Base-by-base conservation (phyloP, 2,797 vertebrate species). In the Hippopotamyrus pictus region DNA sequence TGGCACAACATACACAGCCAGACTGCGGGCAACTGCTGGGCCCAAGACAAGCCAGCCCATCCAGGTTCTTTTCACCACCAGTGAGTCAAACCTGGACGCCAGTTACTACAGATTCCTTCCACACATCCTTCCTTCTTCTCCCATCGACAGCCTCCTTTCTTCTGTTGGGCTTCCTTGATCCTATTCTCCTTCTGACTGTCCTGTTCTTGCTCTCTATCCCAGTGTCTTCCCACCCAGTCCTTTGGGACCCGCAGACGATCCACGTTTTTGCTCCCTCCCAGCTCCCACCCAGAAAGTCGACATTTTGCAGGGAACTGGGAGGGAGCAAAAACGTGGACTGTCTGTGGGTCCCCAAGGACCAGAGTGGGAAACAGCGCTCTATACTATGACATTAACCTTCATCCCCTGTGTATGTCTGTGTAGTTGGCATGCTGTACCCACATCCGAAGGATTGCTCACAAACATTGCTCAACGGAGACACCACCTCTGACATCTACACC, bases 361-460 rank as follows among this genome's bases (percentile, higher is more conserved):
- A 29, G 11, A 33, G 5, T 69, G 33, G 29, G 29, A 37, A 73
- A 6, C 65, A 37, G 29, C 17, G 29, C 65, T 73, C 65, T 37
- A 17, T 88, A 19, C 37, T 17, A 6, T 86, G 50, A 33, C 12
- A 33, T 86, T 85, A 53, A 85, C 48, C 83, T 92, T 89, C 73
- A 90, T 62, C 7, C 0, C 91, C 76, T 92, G 62, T 91, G 89
- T 88, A 53, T 85, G 12, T 85, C 73, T 59, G 50, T 91, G 14
- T 92, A 99, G 98, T 90, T 91, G 97, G 97, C 76, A 94, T 96
- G 83, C 91, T 97, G 79, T 97, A 97, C 89, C 94, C 92, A 7
- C 95, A 93, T 89, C 97, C 98, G 12, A 96, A 91, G 90, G 98
- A 99, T 94, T 99, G 98, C 54, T 97, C 97, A 89, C 97, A 99